These are phyloP conservation scores for Hyla sarda DNA, from an alignment of 2,113 vertebrate genomes.

Conservation along the genomic window DNA sequence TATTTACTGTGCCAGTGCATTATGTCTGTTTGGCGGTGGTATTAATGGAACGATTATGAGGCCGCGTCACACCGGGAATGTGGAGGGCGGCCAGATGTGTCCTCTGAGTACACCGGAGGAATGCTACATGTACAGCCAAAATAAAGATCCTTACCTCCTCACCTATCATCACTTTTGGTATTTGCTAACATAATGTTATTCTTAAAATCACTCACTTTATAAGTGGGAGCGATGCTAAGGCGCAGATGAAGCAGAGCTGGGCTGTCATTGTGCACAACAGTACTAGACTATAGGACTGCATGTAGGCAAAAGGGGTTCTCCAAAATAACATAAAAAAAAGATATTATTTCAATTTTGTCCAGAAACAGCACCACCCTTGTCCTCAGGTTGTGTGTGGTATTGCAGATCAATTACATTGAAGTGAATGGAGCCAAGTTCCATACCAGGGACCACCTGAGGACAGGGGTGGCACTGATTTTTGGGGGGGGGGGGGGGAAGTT, in stretches of 20 bases:
- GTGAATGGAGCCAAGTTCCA: too few species aligned
- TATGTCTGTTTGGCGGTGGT: neutral
- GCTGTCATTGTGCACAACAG: neutral
- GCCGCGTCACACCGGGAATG: neutral
- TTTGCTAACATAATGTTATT: neutral
- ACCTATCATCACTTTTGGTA: neutral
- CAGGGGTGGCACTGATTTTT: too few species aligned
- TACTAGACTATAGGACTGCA: neutral
- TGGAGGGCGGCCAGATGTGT: slow-evolving; percentile 9
- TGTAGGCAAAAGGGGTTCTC: too few species aligned
- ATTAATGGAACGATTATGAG: neutral
- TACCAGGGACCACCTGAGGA: too few species aligned
- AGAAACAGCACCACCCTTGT: too few species aligned
- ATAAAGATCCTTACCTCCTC: neutral
- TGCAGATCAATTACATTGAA: too few species aligned
- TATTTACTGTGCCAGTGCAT: slow-evolving; percentile 38
- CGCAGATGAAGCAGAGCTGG: neutral
- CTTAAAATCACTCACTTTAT: neutral
- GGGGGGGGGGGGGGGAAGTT: too few species aligned
- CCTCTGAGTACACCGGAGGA: neutral
- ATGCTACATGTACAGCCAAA: neutral
- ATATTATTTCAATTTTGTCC: too few species aligned
- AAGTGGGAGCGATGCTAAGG: neutral
- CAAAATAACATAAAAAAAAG: too few species aligned
- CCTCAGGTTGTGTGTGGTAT: too few species aligned